Evolutionary conservation across 2,888 invertebrate genomes (phyloP), one percentile per base, ranked within the genome.

Genomic region (Leptopterna dolabrata): DNA sequence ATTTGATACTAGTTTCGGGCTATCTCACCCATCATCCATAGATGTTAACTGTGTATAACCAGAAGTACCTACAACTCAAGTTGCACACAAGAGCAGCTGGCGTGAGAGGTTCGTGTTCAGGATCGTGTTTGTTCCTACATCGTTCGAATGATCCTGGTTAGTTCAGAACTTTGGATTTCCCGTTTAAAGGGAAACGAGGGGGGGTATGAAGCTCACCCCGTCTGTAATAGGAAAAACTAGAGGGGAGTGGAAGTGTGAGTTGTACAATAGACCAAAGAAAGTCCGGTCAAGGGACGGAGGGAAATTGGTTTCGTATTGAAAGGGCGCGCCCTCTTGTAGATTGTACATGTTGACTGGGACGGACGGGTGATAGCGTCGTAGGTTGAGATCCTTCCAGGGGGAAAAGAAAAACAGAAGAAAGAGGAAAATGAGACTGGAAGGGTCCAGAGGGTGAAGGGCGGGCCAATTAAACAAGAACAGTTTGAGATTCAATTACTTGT

Each of bases 401-500:
- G 27, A 27, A n/a, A 85, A 76, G 85, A 85, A 76, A 45, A 73
- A 85, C 36, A 85, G 55, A 76, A 87, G 45, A 78, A 71, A 86
- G 51, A 86, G n/a, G 76, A 86, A 27, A 76, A 84, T 84, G 47
- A 70, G 70, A 82, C 70, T n/a, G n/a, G 63, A 47, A 76, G 76
- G 83, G 55, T 30, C 47, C 55, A 19, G 30, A 55, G 81, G 70
- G 45, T 70, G 29, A 13, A 76, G 24, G 85, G 70, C 41, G 73
- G 83, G 87, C 87, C 89, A 89, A 89, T 89, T 89, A 89, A 88
- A 89, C 88, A 89, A 88, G 87, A 88, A 78, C 89, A 89, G 89
- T 89, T 89, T 88, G 88, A 86, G 89, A 89, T 89, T 89, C 89
- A 89, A 89, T 89, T 89, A 89, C 89, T 87, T 85, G 88, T 73